Evolutionary conservation across 2,888 invertebrate species (phyloP), one percentile per base, ranked within the genome.

Genomic region (Habrosyne pyritoides): DNA sequence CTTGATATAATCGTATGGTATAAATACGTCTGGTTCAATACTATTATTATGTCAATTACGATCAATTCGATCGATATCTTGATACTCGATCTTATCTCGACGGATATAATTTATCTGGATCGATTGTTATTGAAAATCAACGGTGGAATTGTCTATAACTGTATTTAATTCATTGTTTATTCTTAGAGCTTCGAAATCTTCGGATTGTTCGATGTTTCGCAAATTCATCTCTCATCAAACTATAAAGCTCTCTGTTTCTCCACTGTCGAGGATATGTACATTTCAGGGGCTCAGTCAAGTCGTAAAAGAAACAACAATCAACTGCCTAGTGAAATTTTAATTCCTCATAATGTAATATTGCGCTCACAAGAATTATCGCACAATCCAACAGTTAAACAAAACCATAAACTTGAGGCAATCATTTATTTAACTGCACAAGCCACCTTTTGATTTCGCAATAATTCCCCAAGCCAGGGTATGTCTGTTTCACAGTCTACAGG

Each of bases 41-140:
- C 74, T 55, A 79, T 78, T 79, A 75, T 77, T 26, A 67, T 71
- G 79, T 75, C 79, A 75, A 68, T 79, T 79, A 74, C 60, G 56
- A 55, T 53, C 56, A 65, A 71, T 62, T 42, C 63, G 69, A 74
- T 73, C 59, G 65, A 63, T 61, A 67, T 67, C 67, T 66, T 62
- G 69, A 71, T 73, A 47, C 47, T 42, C 18, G 42, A 42, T 42
- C 18, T 42, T 18, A 42, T 75, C 72, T 75, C 54, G 26, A 52
- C 57, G 59, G 59, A 62, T 65, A 64, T 66, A 58, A 64, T 60
- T 67, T 71, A 75, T 71, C 69, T 59, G 26, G 57, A 67, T 60
- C 57, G 59, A n/a, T 18, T 42, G 42, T 18, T 42, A 42, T 42
- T 42, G 42, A 42, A 52, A 51, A 49, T 50, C 46, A 50, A 60